Percentiles rank a stretch among this genome's conserved stretches.
Evolutionary conservation across 2,113 vertebrate genomes (phyloP).

Genomic region (cat (Felis catus)): DNA sequence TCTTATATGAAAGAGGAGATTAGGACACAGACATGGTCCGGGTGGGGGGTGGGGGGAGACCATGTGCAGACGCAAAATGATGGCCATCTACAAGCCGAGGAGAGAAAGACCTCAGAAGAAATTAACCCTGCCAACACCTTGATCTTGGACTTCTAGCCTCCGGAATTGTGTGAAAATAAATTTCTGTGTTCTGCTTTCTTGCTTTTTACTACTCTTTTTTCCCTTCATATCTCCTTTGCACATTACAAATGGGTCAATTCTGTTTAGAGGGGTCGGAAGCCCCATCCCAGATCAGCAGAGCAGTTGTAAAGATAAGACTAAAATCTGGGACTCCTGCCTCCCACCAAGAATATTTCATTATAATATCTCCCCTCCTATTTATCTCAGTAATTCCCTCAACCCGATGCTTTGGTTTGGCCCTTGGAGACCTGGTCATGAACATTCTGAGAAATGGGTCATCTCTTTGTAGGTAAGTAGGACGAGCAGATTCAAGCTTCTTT

Average conservation of each 20-base stretch:
- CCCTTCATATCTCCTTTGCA: background rate
- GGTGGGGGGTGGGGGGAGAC: background rate
- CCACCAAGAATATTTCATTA: background rate
- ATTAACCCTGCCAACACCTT: background rate
- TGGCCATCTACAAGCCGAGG: background rate
- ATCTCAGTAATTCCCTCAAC: slow-evolving; percentile 4
- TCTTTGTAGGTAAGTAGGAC: background rate
- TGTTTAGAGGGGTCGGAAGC: background rate
- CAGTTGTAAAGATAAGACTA: background rate
- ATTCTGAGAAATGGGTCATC: background rate
- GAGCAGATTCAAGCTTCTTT: background rate
- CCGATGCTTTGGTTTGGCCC: slow-evolving; percentile 18
- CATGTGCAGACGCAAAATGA: background rate
- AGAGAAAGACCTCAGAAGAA: background rate
- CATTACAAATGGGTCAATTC: background rate
- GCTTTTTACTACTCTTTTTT: background rate
- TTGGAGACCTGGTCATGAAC: background rate
- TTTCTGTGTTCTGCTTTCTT: background rate
- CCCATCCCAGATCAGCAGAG: background rate
- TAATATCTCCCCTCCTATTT: background rate
- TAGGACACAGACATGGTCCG: background rate
- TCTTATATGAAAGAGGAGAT: background rate
- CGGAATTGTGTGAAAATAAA: background rate
- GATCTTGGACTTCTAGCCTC: background rate
- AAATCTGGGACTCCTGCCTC: background rate